Percentiles rank a stretch among this genome's conserved stretches.
Evolutionary conservation across 2,797 vertebrate genomes (phyloP).

Genomic region (Mus caroli): DNA sequence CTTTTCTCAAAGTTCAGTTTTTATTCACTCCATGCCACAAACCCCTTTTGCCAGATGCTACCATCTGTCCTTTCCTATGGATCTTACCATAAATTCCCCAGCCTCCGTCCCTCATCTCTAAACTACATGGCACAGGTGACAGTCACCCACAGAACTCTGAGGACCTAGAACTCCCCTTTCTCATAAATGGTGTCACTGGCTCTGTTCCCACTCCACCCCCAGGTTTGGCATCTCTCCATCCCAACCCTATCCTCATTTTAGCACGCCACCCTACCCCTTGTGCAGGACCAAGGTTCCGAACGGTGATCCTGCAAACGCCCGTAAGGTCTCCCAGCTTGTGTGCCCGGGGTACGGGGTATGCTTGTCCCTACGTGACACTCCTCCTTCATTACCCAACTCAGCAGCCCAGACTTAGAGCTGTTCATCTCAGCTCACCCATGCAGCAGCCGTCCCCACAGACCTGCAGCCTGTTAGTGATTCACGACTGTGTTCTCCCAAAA

Average conservation of each 20-base stretch:
- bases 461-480: not conserved
- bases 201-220: fast-evolving
- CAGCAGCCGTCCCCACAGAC: not conserved
- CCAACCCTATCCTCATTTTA: not conserved
- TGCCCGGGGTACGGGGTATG: fast-evolving
- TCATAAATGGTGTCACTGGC: not conserved
- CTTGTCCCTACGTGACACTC: not conserved
- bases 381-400: fast-evolving
- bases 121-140: not conserved
- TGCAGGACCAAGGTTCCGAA: not conserved
- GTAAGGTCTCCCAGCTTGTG: no score
- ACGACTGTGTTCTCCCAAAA: fast-evolving
- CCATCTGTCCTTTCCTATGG: not conserved
- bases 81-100: not conserved
- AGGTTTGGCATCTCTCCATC: not conserved
- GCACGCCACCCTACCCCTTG: not conserved
- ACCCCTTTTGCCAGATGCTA: not conserved
- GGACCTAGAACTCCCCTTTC: not conserved
- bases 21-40: fast-evolving
- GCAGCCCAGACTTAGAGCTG: not conserved
- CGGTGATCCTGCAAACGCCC: not conserved
- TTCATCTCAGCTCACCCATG: no score
- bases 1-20: not conserved
- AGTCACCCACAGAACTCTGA: not conserved
- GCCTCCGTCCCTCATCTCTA: not conserved